Evolutionary conservation across 2,113 vertebrate genomes (phyloP).

Genomic region (Neoarius graeffei): DNA sequence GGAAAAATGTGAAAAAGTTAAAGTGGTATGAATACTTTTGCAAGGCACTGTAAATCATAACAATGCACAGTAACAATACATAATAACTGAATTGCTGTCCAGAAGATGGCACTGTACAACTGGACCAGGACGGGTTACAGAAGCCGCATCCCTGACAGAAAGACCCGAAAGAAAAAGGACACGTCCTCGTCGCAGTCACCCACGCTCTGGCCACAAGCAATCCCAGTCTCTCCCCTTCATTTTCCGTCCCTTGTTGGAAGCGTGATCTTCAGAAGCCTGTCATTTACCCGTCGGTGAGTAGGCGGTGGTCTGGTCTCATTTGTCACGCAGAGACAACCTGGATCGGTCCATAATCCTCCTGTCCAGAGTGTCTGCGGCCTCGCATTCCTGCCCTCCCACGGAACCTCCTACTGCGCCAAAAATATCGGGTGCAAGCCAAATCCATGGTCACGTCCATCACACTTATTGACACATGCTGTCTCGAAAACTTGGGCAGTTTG

Average conservation of each 20-base stretch:
- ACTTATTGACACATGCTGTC: constrained; percentile 32
- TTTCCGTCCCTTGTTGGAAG: constrained; percentile 58
- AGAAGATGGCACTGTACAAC: constrained; percentile 81
- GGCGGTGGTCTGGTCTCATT: constrained; percentile 71
- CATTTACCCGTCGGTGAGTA: constrained; percentile 73
- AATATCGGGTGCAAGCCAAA: constrained; percentile 65
- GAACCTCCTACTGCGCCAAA: constrained; percentile 72
- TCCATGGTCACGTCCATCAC: constrained; percentile 53
- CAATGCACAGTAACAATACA: background rate
- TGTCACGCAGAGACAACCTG: constrained; percentile 68
- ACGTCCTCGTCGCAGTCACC: constrained; percentile 66
- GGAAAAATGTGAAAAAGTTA: no score
- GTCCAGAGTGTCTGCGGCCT: constrained; percentile 69
- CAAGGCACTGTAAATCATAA: no score
- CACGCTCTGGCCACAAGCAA: constrained; percentile 68
- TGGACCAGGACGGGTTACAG: constrained; percentile 68
- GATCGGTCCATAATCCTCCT: constrained; percentile 64
- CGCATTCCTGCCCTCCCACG: constrained; percentile 75
- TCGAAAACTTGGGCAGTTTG: background rate
- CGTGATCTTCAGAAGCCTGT: constrained; percentile 66
- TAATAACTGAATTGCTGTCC: constrained; percentile 54
- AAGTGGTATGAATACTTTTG: no score
- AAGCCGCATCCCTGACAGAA: constrained; percentile 56
- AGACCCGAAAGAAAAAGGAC: constrained; percentile 53
- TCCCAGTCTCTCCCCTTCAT: constrained; percentile 57